A percentile compares a stretch with the other conserved stretches of the same genome.
Conservation (phyloP, 2,113 vertebrate genomes). For the Neofelis nebulosa region DNA sequence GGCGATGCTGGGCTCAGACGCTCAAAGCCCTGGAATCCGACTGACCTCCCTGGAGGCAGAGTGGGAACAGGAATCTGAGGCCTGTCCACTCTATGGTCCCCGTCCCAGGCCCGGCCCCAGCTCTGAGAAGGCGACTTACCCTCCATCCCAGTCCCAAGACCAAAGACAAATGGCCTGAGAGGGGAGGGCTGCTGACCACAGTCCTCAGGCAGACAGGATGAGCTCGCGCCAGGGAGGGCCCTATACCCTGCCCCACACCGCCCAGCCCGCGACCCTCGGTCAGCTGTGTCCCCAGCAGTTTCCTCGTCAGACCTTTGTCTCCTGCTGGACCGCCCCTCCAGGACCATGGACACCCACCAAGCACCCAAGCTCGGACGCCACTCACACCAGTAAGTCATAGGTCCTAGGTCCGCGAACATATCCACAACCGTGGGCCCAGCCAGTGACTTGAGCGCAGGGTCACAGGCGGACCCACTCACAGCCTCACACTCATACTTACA, state of each 20-base stretch:
- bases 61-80: not conserved
- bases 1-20: not conserved
- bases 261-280: not conserved
- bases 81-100: not conserved
- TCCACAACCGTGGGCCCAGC: not conserved
- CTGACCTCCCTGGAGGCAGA: not conserved
- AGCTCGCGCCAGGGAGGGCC: not conserved
- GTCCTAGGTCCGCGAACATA: not conserved
- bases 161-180: not conserved
- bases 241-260: fast-evolving
- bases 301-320: not conserved
- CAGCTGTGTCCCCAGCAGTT: not conserved
- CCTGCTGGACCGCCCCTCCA: not conserved
- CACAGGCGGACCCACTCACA: not conserved
- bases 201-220: not conserved
- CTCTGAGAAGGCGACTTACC: slow-evolving; percentile 13
- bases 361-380: not conserved
- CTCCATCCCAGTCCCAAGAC: not conserved
- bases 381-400: not conserved
- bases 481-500: not conserved
- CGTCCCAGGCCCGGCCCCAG: not conserved
- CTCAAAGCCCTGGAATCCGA: slow-evolving; percentile 13
- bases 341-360: not conserved
- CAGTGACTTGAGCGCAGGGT: not conserved
- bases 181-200: not conserved